Conservation (phyloP, 1,140 invertebrate species). For the Holcopasites calliopsidis region DNA sequence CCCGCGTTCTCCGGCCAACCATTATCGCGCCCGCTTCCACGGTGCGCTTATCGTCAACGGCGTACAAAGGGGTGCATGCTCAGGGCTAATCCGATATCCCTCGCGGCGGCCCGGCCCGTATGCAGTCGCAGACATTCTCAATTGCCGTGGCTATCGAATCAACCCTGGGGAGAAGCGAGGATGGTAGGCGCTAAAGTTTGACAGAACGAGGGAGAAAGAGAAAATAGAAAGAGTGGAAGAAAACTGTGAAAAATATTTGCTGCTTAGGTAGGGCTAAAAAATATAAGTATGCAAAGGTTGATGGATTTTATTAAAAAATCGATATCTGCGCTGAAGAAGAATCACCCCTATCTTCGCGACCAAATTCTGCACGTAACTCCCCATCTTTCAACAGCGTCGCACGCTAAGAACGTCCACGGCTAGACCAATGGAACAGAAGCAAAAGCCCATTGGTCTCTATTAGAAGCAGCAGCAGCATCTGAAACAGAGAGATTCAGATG, state of each 20-base stretch:
- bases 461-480: background rate
- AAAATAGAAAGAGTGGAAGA: too few species aligned
- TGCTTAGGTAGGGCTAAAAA: too few species aligned
- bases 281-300: too few species aligned
- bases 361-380: too few species aligned
- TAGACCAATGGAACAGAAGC: background rate
- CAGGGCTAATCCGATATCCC: slow-evolving; percentile 30
- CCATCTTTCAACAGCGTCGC: too few species aligned
- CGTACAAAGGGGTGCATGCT: slow-evolving; percentile 19
- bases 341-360: too few species aligned
- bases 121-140: slow-evolving; percentile 5
- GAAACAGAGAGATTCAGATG: background rate
- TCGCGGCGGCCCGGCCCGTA: background rate
- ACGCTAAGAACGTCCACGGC: too few species aligned
- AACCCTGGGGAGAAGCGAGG: background rate
- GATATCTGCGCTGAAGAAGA: too few species aligned
- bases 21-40: background rate
- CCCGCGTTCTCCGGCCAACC: background rate
- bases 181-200: too few species aligned
- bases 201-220: background rate
- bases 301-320: too few species aligned
- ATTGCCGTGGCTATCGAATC: slow-evolving; percentile 14
- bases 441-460: background rate
- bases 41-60: background rate
- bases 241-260: too few species aligned